phyloP scores from a whole-genome alignment of 2,888 invertebrate genomes.

The Cheilosia impressa region DNA sequence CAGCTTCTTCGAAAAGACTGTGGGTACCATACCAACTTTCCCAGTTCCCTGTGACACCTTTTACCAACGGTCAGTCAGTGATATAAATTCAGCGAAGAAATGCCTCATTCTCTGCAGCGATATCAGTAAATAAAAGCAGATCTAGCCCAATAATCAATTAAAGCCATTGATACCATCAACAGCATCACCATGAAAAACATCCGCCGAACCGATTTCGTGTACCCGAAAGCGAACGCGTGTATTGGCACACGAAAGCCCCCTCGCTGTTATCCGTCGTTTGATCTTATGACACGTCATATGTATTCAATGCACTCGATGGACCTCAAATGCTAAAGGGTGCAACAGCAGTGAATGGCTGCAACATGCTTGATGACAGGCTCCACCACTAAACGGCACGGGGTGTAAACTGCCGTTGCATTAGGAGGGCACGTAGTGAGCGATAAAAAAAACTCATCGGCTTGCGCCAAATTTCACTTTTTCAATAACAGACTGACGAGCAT shows the following conservation, averaged over 20 bases:
- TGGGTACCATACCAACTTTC: background rate
- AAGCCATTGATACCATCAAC: conserved; percentile 50
- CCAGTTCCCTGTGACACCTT: conserved; percentile 5
- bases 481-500: conserved; percentile 67
- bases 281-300: conserved; percentile 73
- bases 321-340: conserved; percentile 62
- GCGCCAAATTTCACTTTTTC: conserved; percentile 75
- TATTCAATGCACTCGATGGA: conserved; percentile 68
- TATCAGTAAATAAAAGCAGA: conserved; percentile 41
- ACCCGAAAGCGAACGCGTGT: conserved; percentile 40
- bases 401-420: conserved; percentile 68
- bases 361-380: conserved; percentile 70
- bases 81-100: background rate
- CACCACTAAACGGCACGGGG: conserved; percentile 57
- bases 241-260: conserved; percentile 48
- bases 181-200: conserved; percentile 45
- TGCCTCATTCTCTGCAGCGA: background rate
- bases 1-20: too few relatives aligned
- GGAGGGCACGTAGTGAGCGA: conserved; percentile 40
- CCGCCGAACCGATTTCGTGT: conserved; percentile 25
- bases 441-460: conserved; percentile 58
- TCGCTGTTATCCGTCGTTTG: conserved; percentile 67
- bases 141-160: conserved; percentile 60
- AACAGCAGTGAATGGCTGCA: conserved; percentile 63
- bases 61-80: background rate